Conservation (phyloP, 2,888 invertebrate species). For the Leptarthrus brevirostris region DNA sequence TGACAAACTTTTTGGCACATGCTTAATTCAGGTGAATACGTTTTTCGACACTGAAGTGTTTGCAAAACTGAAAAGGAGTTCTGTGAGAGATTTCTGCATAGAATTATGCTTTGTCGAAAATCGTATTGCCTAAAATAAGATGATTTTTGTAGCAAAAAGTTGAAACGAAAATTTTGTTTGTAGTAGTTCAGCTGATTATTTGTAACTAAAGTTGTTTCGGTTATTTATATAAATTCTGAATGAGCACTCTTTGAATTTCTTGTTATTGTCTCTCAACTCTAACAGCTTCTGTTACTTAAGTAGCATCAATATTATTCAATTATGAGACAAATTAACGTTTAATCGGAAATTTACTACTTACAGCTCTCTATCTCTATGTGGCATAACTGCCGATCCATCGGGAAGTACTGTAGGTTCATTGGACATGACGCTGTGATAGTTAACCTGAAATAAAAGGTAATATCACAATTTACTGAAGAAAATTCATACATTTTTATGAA, state of each 20-base stretch:
- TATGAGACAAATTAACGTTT: constrained; percentile 11
- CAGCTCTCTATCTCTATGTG: constrained; percentile 97
- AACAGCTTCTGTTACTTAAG: constrained; percentile 32
- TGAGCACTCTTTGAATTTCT: constrained; percentile 50
- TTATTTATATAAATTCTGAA: constrained; percentile 54
- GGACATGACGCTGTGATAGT: constrained; percentile 96
- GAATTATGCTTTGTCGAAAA: constrained; percentile 13
- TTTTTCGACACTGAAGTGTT: too few species aligned
- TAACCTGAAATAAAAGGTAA: constrained; percentile 72
- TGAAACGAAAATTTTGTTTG: too few species aligned
- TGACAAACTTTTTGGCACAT: too few species aligned
- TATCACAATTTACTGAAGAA: too few species aligned
- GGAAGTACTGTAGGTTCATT: constrained; percentile 96
- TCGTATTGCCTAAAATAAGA: constrained; percentile 36
- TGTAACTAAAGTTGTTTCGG: neutral
- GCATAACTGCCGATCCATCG: constrained; percentile 95
- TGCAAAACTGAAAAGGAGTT: constrained; percentile 25
- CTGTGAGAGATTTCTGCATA: constrained; percentile 16
- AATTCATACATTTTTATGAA: too few species aligned
- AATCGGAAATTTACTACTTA: constrained; percentile 74
- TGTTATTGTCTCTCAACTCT: constrained; percentile 38
- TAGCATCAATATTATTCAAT: constrained; percentile 31
- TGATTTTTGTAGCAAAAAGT: neutral
- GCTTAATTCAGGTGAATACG: too few species aligned
- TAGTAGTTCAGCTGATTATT: too few species aligned